These are phyloP conservation scores for Anser cygnoides DNA, from an alignment of 2,113 vertebrate genomes.

Conservation along the genomic window DNA sequence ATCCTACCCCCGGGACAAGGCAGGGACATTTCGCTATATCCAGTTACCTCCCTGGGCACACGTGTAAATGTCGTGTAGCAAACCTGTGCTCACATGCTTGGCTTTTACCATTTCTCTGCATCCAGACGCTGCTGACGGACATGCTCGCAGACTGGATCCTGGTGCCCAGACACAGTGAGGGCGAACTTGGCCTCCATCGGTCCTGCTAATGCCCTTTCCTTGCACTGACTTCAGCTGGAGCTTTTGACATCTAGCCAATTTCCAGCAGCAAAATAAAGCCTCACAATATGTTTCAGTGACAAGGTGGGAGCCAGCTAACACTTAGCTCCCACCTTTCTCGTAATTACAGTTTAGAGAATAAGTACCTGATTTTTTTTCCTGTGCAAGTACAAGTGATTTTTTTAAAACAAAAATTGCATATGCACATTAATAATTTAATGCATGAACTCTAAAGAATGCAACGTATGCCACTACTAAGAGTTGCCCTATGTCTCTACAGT, in stretches of 20 bases:
- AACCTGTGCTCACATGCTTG: neutral
- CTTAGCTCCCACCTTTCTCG: neutral
- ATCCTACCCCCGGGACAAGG: neutral
- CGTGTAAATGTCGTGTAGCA: fast-evolving
- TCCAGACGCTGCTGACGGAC: neutral
- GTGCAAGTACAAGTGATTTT: neutral
- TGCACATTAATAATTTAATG: neutral
- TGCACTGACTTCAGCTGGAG: neutral
- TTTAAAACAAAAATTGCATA: neutral
- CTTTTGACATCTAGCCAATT: neutral
- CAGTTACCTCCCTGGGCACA: neutral
- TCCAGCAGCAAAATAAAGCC: neutral
- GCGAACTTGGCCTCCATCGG: fast-evolving
- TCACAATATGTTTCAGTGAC: neutral
- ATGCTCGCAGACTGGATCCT: neutral
- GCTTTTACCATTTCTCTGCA: neutral
- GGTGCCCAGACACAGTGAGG: neutral
- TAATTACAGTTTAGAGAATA: neutral
- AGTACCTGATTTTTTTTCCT: neutral
- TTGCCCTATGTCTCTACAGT: neutral
- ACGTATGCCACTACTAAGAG: neutral
- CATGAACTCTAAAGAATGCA: neutral
- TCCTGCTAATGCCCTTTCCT: neutral
- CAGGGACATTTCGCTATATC: neutral
- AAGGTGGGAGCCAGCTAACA: neutral